These are phyloP conservation scores for Hylia prasina DNA, from an alignment of 2,113 vertebrate species.

Conservation along the genomic window DNA sequence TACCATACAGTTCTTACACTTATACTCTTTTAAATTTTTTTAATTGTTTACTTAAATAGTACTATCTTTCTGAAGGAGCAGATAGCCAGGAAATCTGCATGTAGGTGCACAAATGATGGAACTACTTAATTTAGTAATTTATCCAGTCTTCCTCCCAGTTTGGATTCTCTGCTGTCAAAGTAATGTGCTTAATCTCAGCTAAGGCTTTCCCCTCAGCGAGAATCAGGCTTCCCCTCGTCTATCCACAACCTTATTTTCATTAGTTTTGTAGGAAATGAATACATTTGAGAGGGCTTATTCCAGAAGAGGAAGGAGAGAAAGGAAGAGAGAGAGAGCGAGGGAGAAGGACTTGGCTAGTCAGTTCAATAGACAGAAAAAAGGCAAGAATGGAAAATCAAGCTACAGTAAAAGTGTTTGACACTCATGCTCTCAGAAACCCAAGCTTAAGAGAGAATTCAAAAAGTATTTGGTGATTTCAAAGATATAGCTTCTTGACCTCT, in stretches of 20 bases:
- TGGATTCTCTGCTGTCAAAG: neutral
- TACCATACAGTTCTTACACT: neutral
- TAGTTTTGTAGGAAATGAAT: neutral
- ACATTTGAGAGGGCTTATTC: neutral
- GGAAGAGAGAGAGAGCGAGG: fast-evolving
- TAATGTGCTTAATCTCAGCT: neutral
- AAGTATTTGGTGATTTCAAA: neutral
- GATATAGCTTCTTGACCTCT: neutral
- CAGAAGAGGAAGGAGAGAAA: neutral
- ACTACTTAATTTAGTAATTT: neutral
- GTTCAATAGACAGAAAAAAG: neutral
- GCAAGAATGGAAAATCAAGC: neutral
- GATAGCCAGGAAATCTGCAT: neutral
- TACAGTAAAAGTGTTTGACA: neutral
- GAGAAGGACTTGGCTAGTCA: neutral
- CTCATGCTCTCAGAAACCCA: neutral
- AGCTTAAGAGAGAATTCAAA: neutral
- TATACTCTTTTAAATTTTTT: fast-evolving
- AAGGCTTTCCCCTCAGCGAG: neutral
- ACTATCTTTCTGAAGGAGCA: neutral
- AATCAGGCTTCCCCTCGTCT: neutral
- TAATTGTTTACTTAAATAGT: neutral
- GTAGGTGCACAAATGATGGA: neutral
- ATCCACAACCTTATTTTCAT: neutral
- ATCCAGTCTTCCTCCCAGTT: neutral